Evolutionary conservation across 1,140 invertebrate genomes (phyloP).

Genomic region (Rhagoletis zephyria): DNA sequence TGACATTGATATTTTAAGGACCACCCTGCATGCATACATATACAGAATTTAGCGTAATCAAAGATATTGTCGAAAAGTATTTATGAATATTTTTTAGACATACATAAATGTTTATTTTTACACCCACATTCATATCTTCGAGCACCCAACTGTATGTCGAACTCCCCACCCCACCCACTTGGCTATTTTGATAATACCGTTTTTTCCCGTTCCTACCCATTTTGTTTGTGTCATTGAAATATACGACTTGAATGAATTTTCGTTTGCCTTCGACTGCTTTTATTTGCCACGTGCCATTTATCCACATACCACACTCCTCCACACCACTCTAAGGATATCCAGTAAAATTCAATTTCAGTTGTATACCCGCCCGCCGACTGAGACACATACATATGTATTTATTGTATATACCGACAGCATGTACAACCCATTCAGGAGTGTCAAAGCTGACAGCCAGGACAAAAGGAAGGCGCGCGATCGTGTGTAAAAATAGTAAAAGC

Average conservation of each 20-base stretch:
- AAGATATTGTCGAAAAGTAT: too few species aligned
- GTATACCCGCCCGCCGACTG: background rate
- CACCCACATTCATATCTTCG: too few species aligned
- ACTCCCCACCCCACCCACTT: too few species aligned
- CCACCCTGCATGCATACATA: background rate
- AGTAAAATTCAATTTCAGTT: constrained; percentile 1
- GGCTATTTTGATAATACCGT: too few species aligned
- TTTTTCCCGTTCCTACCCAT: background rate
- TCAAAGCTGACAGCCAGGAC: constrained; percentile 37
- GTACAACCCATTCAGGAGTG: constrained; percentile 34
- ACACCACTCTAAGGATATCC: background rate
- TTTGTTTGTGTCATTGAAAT: constrained; percentile 12
- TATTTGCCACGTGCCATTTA: constrained; percentile 34
- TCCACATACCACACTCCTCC: background rate
- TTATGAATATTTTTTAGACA: too few species aligned
- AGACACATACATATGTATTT: background rate
- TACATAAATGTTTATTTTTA: too few species aligned
- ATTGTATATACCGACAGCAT: background rate
- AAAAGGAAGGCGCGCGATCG: background rate
- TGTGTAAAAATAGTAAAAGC: constrained; percentile 52
- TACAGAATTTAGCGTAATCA: background rate
- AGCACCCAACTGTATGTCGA: too few species aligned
- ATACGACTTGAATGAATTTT: constrained; percentile 41
- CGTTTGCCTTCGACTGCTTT: constrained; percentile 15
- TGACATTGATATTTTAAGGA: too few species aligned